Conservation (phyloP, 1,140 invertebrate genomes). For the Gonioctena quinquepunctata region DNA sequence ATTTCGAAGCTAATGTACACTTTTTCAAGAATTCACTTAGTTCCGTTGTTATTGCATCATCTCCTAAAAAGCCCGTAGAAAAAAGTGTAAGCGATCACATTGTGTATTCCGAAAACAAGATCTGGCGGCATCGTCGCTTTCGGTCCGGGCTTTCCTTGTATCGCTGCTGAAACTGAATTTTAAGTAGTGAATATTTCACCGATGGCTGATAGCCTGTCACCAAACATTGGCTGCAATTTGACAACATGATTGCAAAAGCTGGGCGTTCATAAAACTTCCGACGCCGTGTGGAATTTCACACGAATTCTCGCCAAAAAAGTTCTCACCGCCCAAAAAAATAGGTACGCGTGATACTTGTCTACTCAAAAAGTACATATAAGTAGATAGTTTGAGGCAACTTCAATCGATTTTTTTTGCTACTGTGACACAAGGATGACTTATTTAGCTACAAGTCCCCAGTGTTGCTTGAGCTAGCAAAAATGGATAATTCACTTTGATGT, state of each 20-base stretch:
- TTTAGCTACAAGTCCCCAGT: no score
- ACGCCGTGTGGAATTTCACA: not conserved
- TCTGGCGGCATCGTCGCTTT: conserved; percentile 34
- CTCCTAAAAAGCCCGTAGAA: not conserved
- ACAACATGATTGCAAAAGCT: conserved; percentile 41
- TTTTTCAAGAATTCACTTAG: no score
- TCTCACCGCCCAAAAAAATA: not conserved
- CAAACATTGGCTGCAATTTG: conserved; percentile 40
- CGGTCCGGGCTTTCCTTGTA: conserved; percentile 24
- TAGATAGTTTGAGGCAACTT: not conserved
- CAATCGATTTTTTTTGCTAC: no score
- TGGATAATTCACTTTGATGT: no score
- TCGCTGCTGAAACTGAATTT: conserved; percentile 41
- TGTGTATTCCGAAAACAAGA: conserved; percentile 36
- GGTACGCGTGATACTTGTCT: not conserved
- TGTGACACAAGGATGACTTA: no score
- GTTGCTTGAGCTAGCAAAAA: no score
- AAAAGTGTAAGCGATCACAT: conserved; percentile 16
- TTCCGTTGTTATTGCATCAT: not conserved
- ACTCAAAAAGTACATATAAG: not conserved
- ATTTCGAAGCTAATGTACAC: no score
- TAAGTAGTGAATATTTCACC: conserved; percentile 45
- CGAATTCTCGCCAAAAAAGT: not conserved
- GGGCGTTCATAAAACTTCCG: conserved; percentile 30
- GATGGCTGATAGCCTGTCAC: conserved; percentile 39